Percentiles rank a stretch among this genome's conserved stretches.
Evolutionary conservation across 2,797 vertebrate genomes (phyloP).

Genomic region (Sebastes miniatus): DNA sequence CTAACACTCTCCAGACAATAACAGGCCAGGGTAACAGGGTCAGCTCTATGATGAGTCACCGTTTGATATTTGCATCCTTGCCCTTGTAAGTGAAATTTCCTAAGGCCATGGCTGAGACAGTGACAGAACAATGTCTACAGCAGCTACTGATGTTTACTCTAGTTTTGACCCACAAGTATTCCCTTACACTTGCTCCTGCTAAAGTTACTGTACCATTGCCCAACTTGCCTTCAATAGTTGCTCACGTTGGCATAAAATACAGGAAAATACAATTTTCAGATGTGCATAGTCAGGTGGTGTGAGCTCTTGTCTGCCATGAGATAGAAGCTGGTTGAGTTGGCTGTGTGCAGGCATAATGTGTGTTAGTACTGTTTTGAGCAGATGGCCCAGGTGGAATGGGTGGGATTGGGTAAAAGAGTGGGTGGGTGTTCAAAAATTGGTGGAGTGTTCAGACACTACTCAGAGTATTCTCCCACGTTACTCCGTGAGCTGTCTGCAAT

Average conservation of each 20-base stretch:
- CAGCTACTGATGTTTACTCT: neutral
- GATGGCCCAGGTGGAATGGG: conserved; percentile 38
- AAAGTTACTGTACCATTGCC: neutral
- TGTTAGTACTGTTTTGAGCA: conserved; percentile 44
- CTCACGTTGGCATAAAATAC: neutral
- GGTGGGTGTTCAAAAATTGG: neutral
- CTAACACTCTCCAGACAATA: conserved; percentile 52
- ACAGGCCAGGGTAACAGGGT: conserved; percentile 21
- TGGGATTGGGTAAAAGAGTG: neutral
- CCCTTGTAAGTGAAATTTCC: conserved; percentile 24
- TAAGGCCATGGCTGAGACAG: neutral
- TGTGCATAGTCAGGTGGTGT: neutral
- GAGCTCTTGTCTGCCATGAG: neutral
- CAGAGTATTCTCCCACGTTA: neutral
- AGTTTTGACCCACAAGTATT: neutral
- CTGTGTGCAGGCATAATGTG: neutral
- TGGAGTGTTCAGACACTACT: neutral
- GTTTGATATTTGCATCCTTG: conserved; percentile 22
- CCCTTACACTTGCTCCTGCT: neutral
- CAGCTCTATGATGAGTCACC: conserved; percentile 41
- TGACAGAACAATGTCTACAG: neutral
- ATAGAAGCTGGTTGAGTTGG: neutral
- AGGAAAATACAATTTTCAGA: neutral
- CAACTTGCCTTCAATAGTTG: neutral
- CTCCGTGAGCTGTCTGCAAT: neutral